A percentile compares a stretch with the other conserved stretches of the same genome.
Evolutionary conservation across 2,113 vertebrate genomes (phyloP).

Genomic region (Puffinus mauretanicus): DNA sequence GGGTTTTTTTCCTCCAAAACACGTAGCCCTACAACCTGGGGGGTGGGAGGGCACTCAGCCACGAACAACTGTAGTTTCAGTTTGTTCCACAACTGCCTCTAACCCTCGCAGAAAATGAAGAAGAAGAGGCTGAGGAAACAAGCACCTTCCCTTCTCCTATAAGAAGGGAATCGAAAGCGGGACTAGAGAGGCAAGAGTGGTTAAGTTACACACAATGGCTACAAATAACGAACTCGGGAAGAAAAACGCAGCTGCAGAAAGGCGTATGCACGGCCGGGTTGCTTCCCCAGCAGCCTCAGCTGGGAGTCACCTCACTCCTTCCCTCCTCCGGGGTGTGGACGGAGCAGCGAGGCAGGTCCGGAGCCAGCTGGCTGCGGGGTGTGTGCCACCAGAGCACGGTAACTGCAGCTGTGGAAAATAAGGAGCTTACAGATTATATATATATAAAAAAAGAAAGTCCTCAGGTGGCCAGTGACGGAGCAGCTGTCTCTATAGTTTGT

Average conservation of each 20-base stretch:
- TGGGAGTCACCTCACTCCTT: background rate
- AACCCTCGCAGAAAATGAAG: rapidly evolving
- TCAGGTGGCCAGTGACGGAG: rapidly evolving
- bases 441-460: background rate
- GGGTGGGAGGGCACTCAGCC: background rate
- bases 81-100: background rate
- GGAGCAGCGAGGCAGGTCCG: background rate
- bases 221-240: background rate
- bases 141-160: background rate
- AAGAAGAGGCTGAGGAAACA: background rate
- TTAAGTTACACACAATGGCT: background rate
- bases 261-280: background rate
- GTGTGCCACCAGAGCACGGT: background rate
- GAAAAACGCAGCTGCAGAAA: background rate
- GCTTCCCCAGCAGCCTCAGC: background rate
- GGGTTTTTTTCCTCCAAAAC: background rate
- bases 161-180: background rate
- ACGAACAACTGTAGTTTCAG: rapidly evolving
- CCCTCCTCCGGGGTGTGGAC: background rate
- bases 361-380: background rate
- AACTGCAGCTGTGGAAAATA: background rate
- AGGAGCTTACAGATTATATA: background rate
- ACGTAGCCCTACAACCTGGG: background rate
- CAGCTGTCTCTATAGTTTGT: rapidly evolving
- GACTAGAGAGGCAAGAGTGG: background rate